A percentile compares a stretch with the other conserved stretches of the same genome.
phyloP scores from a whole-genome alignment of 2,113 vertebrate genomes.

The Paralichthys olivaceus region DNA sequence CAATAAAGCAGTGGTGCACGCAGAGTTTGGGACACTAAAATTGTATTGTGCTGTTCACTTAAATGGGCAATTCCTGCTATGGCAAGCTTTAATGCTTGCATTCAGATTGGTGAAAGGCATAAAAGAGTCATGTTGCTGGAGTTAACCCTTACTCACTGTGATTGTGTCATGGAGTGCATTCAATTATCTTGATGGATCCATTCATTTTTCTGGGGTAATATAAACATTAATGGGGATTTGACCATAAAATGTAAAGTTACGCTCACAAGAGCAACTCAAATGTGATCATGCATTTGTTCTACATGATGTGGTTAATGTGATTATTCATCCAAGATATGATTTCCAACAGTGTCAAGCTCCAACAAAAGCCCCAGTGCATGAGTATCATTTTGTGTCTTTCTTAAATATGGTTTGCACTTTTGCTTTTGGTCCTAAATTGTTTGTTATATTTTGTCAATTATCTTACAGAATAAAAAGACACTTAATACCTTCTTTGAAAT shows the following conservation, averaged over 20 bases:
- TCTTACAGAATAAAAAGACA: neutral
- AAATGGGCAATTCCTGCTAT: neutral
- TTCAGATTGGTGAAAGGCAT: too few species aligned
- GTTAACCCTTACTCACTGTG: neutral
- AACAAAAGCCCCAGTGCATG: neutral
- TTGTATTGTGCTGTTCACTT: neutral
- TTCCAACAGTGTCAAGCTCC: conserved; percentile 28
- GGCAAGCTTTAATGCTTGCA: too few species aligned
- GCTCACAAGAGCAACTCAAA: conserved; percentile 14
- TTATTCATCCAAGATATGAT: conserved; percentile 35
- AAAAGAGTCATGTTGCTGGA: neutral
- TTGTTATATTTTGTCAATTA: neutral
- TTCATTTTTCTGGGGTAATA: neutral
- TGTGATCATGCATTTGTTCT: conserved; percentile 32
- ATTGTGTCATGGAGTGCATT: conserved; percentile 39
- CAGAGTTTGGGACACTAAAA: conserved; percentile 33
- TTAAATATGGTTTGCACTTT: neutral
- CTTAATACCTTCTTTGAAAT: too few species aligned
- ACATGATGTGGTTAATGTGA: conserved; percentile 25
- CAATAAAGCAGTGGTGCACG: conserved; percentile 19
- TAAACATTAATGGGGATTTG: conserved; percentile 6
- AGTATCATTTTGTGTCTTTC: conserved; percentile 5
- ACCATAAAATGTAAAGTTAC: conserved; percentile 25
- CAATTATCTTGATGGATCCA: neutral
- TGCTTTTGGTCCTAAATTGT: neutral